Base-by-base conservation (phyloP, 2,113 vertebrate species). In the Parotia lawesii region DNA sequence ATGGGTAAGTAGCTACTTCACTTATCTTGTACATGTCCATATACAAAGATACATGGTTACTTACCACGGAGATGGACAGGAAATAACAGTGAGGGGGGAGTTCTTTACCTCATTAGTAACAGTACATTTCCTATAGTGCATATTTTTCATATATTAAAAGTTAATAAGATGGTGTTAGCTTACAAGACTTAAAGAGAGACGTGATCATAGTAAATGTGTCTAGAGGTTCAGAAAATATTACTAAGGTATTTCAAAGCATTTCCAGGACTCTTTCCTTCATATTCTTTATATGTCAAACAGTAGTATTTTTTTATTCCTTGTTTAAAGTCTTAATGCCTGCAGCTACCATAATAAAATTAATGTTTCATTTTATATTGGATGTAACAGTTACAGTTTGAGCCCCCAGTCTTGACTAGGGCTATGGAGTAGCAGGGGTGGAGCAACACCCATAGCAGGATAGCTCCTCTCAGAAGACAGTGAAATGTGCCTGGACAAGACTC, bases 121-220 rank as follows among this genome's bases (percentile, higher is more conserved):
- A 74, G 83, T 89, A 40, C 74, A 66, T 96, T 96, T 95, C 87
- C 84, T 94, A 90, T 89, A 91, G 93, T 56, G 85, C 67, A 19
- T 95, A 91, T 92, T 96, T 92, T 94, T 95, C 85, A 70, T 90
- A 85, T 94, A 96, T 96, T 96, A 95, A 95, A 96, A 95, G 93
- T 96, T 95, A 96, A 96, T 94, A 96, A 95, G 94, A 54, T 22
- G 42, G 51, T 60, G 72, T 94, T 90, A 60, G 70, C 81, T 94
- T 95, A 80, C 67, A 62, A 81, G 77, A 69, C 51, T 91, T 89
- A 50, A 70, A 72, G 81, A 85, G 81, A 58, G 45, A 85, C 7
- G 22, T 62, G 93, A 87, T 79, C 73, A 33, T 73, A 62, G 58
- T 38, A 70, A 70, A 35, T 72, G 42, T 38, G 50, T 91, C 81